A percentile compares a stretch with the other conserved stretches of the same genome.
Evolutionary conservation across 2,113 vertebrate genomes (phyloP).

Genomic region (Bufo gargarizans): DNA sequence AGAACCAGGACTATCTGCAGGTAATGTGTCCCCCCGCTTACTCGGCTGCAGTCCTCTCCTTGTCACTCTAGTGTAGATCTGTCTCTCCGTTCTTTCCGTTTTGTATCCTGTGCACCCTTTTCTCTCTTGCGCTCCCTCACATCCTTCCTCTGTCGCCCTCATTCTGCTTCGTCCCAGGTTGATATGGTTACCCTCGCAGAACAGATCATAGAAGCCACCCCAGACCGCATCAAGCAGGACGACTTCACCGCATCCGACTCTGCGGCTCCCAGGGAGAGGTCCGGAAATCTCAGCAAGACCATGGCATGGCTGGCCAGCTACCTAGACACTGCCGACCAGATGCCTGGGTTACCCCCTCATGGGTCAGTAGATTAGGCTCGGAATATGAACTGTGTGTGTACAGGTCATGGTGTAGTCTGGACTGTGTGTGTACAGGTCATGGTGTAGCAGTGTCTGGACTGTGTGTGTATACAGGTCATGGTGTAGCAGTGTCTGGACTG

Average conservation of each 20-base stretch:
- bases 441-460: no score
- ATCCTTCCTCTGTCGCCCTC: constrained; percentile 15
- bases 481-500: no score
- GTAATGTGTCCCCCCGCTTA: background rate
- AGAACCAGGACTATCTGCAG: constrained; percentile 48
- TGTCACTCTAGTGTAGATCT: background rate
- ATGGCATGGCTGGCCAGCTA: constrained; percentile 87
- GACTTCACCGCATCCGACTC: constrained; percentile 77
- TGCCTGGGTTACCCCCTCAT: constrained; percentile 70
- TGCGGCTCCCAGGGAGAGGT: constrained; percentile 73
- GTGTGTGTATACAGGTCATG: no score
- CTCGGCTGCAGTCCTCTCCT: background rate
- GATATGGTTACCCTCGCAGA: constrained; percentile 88
- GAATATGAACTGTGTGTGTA: background rate
- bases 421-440: no score
- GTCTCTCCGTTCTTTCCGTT: background rate
- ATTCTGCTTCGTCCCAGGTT: constrained; percentile 71
- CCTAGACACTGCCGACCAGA: constrained; percentile 83
- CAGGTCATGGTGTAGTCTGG: no score
- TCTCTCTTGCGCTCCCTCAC: constrained; percentile 1
- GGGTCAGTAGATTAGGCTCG: constrained; percentile 66
- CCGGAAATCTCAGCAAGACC: constrained; percentile 81
- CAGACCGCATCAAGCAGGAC: constrained; percentile 87
- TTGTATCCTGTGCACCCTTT: background rate
- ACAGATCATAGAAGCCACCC: constrained; percentile 91